Evolutionary conservation across 1,140 invertebrate genomes (phyloP).

Genomic region (Platorchestia sp.): DNA sequence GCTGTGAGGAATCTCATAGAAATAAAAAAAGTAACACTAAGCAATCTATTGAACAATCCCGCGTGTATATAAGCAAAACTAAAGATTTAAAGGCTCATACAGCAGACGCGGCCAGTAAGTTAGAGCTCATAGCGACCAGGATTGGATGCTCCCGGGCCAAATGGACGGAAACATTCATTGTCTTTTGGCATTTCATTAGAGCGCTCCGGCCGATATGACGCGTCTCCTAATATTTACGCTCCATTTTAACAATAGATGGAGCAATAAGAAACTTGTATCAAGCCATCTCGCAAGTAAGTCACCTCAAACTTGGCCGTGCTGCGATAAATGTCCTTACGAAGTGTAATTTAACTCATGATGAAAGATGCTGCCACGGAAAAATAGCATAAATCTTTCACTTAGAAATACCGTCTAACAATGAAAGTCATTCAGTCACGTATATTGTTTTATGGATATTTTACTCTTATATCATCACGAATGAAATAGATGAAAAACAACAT

Average conservation of each 20-base stretch:
- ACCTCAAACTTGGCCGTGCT: not conserved
- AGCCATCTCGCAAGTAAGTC: conserved; percentile 29
- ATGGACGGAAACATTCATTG: conserved; percentile 45
- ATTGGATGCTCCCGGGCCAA: not conserved
- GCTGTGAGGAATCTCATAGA: too few relatives aligned
- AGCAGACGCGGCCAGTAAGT: not conserved
- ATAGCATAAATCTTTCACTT: not conserved
- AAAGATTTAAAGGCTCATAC: not conserved
- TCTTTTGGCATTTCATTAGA: conserved; percentile 50
- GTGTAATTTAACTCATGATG: not conserved
- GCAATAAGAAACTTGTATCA: conserved; percentile 3
- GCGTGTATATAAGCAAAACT: not conserved
- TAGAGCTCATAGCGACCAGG: not conserved
- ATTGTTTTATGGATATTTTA: not conserved
- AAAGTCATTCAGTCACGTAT: not conserved
- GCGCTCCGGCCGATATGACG: conserved; percentile 27
- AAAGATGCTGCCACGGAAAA: not conserved
- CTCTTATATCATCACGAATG: not conserved
- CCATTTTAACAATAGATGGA: conserved; percentile 40
- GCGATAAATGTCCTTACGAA: not conserved
- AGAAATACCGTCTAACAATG: not conserved
- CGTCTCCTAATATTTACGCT: conserved; percentile 36
- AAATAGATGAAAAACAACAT: not conserved
- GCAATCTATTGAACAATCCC: not conserved
- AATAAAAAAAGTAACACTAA: not conserved